Conservation (phyloP, 2,113 vertebrate species). For the Aspiorhynchus laticeps region DNA sequence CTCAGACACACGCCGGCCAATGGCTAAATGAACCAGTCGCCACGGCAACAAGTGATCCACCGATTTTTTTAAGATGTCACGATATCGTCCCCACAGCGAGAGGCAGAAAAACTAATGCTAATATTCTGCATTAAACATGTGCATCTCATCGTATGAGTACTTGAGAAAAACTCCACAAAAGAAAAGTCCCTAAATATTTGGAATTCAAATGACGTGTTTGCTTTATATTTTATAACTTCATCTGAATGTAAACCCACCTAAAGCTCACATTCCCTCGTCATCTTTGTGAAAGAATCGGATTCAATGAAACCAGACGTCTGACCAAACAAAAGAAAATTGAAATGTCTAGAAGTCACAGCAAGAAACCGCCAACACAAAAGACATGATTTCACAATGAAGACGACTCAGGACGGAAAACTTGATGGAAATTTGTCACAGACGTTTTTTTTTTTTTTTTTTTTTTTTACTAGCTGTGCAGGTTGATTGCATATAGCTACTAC, state of each 20-base stretch:
- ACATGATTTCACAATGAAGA: conserved; percentile 2
- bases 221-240: background rate
- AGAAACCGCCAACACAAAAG: background rate
- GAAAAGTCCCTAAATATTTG: background rate
- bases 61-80: conserved; percentile 29
- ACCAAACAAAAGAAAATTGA: conserved; percentile 4
- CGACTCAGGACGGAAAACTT: background rate
- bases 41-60: conserved; percentile 44
- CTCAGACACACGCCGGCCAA: background rate
- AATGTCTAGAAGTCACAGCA: conserved; percentile 1
- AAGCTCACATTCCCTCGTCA: background rate
- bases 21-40: conserved; percentile 35
- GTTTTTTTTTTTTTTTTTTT: background rate
- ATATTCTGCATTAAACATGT: background rate
- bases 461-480: background rate
- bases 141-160: background rate
- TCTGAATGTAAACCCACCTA: conserved; percentile 8
- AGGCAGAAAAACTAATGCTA: no score
- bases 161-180: background rate
- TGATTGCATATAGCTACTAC: background rate
- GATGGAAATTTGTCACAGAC: background rate
- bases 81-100: background rate
- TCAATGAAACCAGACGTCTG: conserved; percentile 13
- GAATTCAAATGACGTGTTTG: background rate
- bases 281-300: background rate